Base-by-base conservation (phyloP, 2,797 vertebrate species). In the Glossophaga mutica region DNA sequence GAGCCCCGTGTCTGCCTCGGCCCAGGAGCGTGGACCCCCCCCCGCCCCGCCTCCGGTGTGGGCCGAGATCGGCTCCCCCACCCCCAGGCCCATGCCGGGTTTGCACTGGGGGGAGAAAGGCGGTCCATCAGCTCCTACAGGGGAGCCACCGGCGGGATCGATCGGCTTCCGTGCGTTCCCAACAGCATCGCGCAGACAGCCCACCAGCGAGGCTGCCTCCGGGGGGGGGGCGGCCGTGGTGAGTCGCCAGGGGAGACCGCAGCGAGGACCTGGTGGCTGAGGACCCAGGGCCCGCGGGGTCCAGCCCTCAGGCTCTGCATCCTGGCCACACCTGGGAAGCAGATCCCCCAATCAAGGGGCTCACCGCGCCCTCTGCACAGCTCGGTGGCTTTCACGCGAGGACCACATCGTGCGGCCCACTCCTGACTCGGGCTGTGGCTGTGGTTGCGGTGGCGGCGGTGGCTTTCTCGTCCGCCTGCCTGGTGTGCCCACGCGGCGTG, bases 71-170 rank as follows among this genome's bases (percentile, higher is more conserved):
- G 0, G 19, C 9, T 24, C 57, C 18, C 3, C 37, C 57, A 29
- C 11, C 26, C 57, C 46, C 73, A 46, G 85, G 92, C 90, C 89
- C 37, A 82, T 94, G 90, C 94, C 73, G 62, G 68, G 22, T 42
- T 78, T 83, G 21, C 39, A 34, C 48, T 32, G 59, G 52, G 2
- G 39, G 67, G 37, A 92, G 77, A 42, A 86, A 85, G 77, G 73
- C 81, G 48, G 85, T 88, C 85, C 85, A 62, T 90, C 74, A 74
- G 79, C 34, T 50, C 42, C 62, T 44, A 62, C 10, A 26, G 37
- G 46, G 86, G 5, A 73, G 48, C 52, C 65, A 29, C 67, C 59
- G 77, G 46, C 48, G 55, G 77, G 70, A 87, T n/a, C 46, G 50
- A 26, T 55, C 2, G 11, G 32, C 29, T 76, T n/a, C 62, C 62